Evolutionary conservation across 2,888 invertebrate species (phyloP), one percentile per base, ranked within the genome.

Genomic region (Lasioglossum zephyrum): DNA sequence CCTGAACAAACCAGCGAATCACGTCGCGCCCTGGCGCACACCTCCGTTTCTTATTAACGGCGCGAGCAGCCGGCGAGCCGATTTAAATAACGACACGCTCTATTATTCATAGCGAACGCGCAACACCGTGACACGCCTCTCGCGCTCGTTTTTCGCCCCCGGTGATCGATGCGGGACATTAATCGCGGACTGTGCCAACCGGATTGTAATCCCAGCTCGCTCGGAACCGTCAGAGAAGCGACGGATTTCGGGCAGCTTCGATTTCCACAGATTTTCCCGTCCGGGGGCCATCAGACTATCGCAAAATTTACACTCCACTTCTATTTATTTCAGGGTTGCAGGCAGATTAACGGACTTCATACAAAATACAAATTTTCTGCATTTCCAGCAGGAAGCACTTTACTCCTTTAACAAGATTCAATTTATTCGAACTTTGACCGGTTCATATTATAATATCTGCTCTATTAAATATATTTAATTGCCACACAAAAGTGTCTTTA

Each of bases 21-120:
- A 49, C 49, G 60, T 60, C 26, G 60, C 60, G 60, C 26, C 60
- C 26, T 26, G 47, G 8, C 18, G 31, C n/a, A 53, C 69, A 70
- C 69, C 36, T 53, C n/a, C 69, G 47, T 69, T 77, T 69, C 77
- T 69, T 70, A 70, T 31, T 77, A 49, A 13, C 16, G 49, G 49
- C 69, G 69, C 69, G 49, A 69, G 39, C 16, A 26, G 60, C 69
- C n/a, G 39, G 39, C 26, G 13, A 60, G 77, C 26, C 69, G 49
- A 77, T 77, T 77, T 77, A 77, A 77, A 77, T 77, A 69, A 77
- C 63, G 77, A 69, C 39, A 49, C 69, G 36, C 69, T 31, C 44
- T 70, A 70, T 77, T 70, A 77, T 77, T 77, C 47, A 77, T 69
- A 69, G 22, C 31, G 69, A 39, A 39, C 69, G 77, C 47, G 39